Conservation (phyloP, 2,797 vertebrate species). For the Manis crassicaudata region DNA sequence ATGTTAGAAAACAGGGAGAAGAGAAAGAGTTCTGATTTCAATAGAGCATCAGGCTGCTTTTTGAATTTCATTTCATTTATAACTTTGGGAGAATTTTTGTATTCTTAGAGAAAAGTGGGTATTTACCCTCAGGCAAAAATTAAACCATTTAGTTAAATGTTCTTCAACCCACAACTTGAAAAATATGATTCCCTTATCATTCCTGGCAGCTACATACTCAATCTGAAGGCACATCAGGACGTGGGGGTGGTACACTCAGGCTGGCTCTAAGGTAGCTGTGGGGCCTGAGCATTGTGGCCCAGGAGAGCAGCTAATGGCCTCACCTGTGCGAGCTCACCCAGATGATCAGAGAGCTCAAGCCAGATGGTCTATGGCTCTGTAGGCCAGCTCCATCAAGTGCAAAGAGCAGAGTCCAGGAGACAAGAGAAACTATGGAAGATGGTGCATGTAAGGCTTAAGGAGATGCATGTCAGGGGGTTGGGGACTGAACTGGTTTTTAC, state of each 20-base stretch:
- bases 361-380: not conserved
- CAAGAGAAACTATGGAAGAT: not conserved
- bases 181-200: not conserved
- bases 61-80: not conserved
- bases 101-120: slow-evolving; percentile 39
- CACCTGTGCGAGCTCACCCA: not conserved
- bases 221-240: not conserved
- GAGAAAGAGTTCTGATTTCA: slow-evolving; percentile 43
- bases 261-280: not conserved
- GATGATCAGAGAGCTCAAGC: not conserved
- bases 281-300: not conserved
- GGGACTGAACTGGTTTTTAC: not conserved
- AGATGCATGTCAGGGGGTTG: not conserved
- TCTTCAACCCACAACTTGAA: slow-evolving; percentile 42
- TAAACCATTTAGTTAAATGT: slow-evolving; percentile 33
- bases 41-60: not conserved
- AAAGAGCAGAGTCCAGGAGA: slow-evolving; percentile 1
- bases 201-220: not conserved
- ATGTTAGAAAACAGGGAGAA: slow-evolving; percentile 41
- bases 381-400: not conserved
- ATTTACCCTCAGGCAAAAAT: slow-evolving; percentile 51
- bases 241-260: not conserved
- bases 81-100: not conserved
- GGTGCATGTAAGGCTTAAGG: not conserved
- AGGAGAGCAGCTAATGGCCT: not conserved